Evolutionary conservation across 2,888 invertebrate species (phyloP).

Genomic region (Cynaeus angustus): DNA sequence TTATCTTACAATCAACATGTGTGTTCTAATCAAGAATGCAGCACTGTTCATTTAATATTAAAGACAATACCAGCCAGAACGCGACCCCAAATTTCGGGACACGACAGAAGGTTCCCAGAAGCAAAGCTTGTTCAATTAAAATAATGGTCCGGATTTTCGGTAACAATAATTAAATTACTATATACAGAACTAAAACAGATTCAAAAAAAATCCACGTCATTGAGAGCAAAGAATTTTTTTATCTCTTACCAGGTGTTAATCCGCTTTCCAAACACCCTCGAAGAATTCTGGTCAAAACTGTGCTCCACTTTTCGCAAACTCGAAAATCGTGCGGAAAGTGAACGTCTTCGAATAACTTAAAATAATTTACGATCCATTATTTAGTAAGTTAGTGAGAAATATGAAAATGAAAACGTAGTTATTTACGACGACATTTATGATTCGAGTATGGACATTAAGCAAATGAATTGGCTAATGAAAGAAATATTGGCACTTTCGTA

Average conservation of each 20-base stretch:
- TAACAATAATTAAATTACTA: too few relatives aligned
- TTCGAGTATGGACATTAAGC: constrained; percentile 47
- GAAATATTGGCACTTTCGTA: constrained; percentile 58
- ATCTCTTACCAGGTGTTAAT: too few relatives aligned
- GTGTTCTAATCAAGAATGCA: constrained; percentile 66
- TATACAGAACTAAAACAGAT: too few relatives aligned
- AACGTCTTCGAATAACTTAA: constrained; percentile 21
- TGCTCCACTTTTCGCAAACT: too few relatives aligned
- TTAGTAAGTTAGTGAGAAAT: constrained; percentile 40
- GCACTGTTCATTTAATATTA: constrained; percentile 61
- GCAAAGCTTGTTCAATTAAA: constrained; percentile 5
- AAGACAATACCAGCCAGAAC: constrained; percentile 56
- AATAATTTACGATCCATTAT: constrained; percentile 42
- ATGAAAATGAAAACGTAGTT: constrained; percentile 41
- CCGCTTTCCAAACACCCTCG: too few relatives aligned
- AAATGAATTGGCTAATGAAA: constrained; percentile 53
- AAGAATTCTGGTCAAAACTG: too few relatives aligned
- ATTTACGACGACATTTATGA: constrained; percentile 46
- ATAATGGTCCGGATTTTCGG: background rate
- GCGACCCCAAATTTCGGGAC: constrained; percentile 39
- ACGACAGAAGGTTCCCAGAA: constrained; percentile 16
- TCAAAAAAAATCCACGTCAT: too few relatives aligned
- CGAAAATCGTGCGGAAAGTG: background rate
- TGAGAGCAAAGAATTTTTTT: too few relatives aligned
- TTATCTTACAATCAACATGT: constrained; percentile 66